Conservation (phyloP, 2,888 invertebrate species). For the Heliconius ismenius region DNA sequence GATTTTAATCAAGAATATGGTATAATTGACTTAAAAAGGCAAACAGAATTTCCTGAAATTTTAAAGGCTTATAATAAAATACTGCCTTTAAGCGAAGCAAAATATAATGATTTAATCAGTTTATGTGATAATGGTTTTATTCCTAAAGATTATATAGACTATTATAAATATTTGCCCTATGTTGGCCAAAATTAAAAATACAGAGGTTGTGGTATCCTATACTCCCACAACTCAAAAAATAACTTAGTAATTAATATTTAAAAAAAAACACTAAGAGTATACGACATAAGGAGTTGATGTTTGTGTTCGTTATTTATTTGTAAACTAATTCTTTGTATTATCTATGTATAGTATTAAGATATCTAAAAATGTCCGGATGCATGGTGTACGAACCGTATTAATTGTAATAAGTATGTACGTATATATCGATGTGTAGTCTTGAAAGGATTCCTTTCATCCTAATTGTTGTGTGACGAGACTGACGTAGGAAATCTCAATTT, state of each 20-base stretch:
- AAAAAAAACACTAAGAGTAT: not conserved
- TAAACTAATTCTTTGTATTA: not conserved
- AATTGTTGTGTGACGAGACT: constrained; percentile 21
- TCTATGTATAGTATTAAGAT: not conserved
- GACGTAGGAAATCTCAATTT: constrained; percentile 1
- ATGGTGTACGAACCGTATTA: not conserved
- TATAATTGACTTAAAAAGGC: not conserved
- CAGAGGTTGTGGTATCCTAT: not conserved
- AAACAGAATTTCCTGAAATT: constrained; percentile 1
- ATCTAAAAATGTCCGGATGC: constrained; percentile 1
- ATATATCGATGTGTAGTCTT: constrained; percentile 11
- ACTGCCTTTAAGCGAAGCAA: constrained; percentile 4
- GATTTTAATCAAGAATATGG: constrained; percentile 14
- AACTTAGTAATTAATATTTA: not conserved
- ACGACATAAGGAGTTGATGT: not conserved
- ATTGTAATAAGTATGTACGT: not conserved
- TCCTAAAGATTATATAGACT: constrained; percentile 9
- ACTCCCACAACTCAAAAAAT: not conserved
- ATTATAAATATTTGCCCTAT: constrained; percentile 9
- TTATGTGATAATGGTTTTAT: constrained; percentile 15
- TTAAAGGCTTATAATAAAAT: constrained; percentile 5
- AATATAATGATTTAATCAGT: constrained; percentile 19
- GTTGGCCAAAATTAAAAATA: not conserved
- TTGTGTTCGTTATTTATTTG: not conserved
- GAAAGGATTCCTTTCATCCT: not conserved